phyloP scores from a whole-genome alignment of 2,113 vertebrate species.

The Albula goreensis region DNA sequence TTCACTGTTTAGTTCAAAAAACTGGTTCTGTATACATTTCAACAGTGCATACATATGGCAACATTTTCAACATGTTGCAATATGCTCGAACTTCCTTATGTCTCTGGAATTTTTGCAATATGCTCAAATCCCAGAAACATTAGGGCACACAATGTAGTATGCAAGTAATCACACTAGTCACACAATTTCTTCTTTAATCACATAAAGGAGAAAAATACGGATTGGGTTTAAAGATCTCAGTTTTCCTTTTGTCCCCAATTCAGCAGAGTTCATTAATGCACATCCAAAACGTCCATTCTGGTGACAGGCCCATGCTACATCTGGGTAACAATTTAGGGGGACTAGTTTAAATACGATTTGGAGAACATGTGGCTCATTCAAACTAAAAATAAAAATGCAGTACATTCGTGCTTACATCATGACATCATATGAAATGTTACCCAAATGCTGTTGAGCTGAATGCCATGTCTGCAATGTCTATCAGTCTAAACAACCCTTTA shows the following conservation, averaged over 20 bases:
- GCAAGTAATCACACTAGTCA: background rate
- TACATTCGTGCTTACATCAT: background rate
- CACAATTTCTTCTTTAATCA: constrained; percentile 2
- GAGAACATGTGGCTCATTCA: constrained; percentile 6
- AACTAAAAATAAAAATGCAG: background rate
- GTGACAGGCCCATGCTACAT: background rate
- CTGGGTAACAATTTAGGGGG: background rate
- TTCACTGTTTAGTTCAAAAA: too few relatives aligned
- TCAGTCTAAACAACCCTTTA: too few relatives aligned
- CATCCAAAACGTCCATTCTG: background rate
- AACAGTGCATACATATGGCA: background rate
- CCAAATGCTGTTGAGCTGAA: background rate
- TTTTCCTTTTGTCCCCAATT: background rate
- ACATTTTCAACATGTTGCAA: too few relatives aligned
- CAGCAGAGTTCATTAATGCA: background rate
- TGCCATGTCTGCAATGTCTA: too few relatives aligned
- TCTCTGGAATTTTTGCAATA: too few relatives aligned
- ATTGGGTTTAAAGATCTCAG: background rate
- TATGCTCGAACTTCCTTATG: too few relatives aligned
- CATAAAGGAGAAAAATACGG: background rate
- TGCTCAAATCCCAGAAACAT: too few relatives aligned
- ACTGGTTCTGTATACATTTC: too few relatives aligned
- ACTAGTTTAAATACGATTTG: background rate
- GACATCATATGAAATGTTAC: background rate
- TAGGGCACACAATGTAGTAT: background rate